Evolutionary conservation across 2,113 vertebrate species (phyloP).

Genomic region (Cyanistes caeruleus): DNA sequence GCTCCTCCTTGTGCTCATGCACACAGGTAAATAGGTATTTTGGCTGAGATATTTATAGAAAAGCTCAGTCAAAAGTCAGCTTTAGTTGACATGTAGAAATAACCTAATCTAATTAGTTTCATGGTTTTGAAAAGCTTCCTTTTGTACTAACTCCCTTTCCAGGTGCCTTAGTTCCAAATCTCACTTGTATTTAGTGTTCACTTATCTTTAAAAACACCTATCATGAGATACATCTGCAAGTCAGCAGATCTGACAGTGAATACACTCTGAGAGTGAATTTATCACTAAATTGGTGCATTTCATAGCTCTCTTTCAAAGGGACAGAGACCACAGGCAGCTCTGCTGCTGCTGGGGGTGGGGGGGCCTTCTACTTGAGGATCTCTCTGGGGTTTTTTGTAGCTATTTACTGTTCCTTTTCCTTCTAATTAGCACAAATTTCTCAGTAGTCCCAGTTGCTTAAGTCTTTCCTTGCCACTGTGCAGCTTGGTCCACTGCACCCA

Average conservation of each 20-base stretch:
- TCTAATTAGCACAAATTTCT: background rate
- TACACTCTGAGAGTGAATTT: background rate
- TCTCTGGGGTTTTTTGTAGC: background rate
- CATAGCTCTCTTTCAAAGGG: background rate
- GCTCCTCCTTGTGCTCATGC: background rate
- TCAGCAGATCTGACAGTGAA: background rate
- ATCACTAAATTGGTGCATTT: background rate
- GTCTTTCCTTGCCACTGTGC: background rate
- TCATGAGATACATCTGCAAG: background rate
- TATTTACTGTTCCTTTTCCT: background rate
- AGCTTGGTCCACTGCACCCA: background rate
- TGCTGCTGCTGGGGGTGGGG: accelerated
- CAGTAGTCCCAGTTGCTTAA: background rate
- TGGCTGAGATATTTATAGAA: background rate
- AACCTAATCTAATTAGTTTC: background rate
- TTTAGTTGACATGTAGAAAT: background rate
- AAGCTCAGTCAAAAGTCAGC: background rate
- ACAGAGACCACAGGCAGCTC: background rate
- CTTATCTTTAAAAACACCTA: background rate
- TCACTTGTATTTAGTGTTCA: background rate
- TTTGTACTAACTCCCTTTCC: background rate
- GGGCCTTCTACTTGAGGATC: background rate
- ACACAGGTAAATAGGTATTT: background rate
- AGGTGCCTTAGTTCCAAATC: background rate
- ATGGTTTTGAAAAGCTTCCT: background rate